Base-by-base conservation (phyloP, 2,888 invertebrate genomes). In the Plusia festucae region DNA sequence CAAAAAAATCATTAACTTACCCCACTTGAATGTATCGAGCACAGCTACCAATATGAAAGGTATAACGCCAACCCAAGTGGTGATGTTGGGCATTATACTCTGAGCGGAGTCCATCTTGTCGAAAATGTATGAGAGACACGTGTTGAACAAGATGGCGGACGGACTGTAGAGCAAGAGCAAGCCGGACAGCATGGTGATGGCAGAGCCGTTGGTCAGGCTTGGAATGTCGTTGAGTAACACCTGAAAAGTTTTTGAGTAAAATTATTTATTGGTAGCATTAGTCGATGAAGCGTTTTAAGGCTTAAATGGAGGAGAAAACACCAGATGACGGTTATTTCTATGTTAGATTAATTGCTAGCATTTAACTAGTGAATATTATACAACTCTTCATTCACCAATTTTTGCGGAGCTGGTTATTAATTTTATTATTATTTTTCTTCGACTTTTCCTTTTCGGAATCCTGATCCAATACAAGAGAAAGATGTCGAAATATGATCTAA, bases 61-160 rank as follows among this genome's bases (percentile, higher is more conserved):
- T 73, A 98, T 95, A 56, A 97, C 96, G 0, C 98, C 97, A 46
- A 97, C 92, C 91, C 97, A 97, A 0, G 97, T 97, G 15, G 97
- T 97, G 27, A 97, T 96, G 83, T 97, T 97, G 0, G 97, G 97
- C 89, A 97, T 95, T 75, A 98, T 97, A 67, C 97, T 97, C 85
- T 97, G 97, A 0, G 98, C 98, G 5, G 97, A 97, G 86, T 98
- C 98, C 94, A 97, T 96, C 85, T 97, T 97, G 88, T 97, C 97
- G 88, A 98, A 98, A 58, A 97, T 95, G 85, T 98, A 98, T 30
- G 98, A 97, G 40, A 97, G 93, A 76, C 97, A 96, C 0, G 98
- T 97, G 79, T 97, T 97, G 86, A 97, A 97, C 73, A 98, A 92
- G 54, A 98, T 96, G 73, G 97, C 97, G 20, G 97, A 96, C 3